phyloP scores from a whole-genome alignment of 2,888 invertebrate genomes.

The Heliconius ethilla region DNA sequence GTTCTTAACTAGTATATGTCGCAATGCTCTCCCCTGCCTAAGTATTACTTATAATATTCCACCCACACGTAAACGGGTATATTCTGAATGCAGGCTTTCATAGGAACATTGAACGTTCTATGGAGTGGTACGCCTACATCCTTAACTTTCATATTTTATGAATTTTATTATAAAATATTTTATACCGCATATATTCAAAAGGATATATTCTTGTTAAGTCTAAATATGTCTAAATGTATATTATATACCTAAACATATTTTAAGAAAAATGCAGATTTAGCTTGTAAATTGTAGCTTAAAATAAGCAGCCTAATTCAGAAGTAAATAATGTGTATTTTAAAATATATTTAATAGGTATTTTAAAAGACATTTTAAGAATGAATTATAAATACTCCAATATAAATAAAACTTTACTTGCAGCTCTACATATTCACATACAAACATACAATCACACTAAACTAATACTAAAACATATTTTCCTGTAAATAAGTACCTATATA shows the following conservation, averaged over 20 bases:
- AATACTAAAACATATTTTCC: neutral
- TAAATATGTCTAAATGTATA: neutral
- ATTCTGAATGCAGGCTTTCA: conserved; percentile 41
- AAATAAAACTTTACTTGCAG: too few relatives aligned
- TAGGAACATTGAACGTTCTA: conserved; percentile 23
- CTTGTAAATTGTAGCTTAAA: neutral
- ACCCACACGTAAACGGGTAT: conserved; percentile 61
- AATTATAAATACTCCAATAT: too few relatives aligned
- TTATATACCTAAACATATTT: too few relatives aligned
- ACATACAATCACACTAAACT: neutral
- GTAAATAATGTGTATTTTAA: too few relatives aligned
- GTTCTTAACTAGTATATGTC: conserved; percentile 53
- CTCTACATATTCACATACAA: neutral
- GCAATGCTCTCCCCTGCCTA: conserved; percentile 63
- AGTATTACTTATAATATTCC: conserved; percentile 54
- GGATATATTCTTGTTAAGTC: neutral
- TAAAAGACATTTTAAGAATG: too few relatives aligned
- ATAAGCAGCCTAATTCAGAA: neutral
- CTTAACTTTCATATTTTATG: conserved; percentile 20
- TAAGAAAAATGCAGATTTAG: too few relatives aligned
- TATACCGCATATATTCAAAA: neutral
- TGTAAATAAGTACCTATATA: neutral
- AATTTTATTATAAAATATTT: neutral
- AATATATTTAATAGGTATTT: too few relatives aligned
- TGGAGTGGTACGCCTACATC: conserved; percentile 30